A percentile compares a stretch with the other conserved stretches of the same genome.
phyloP scores from a whole-genome alignment of 1,140 invertebrate species.

The Carcinoscorpius rotundicauda region DNA sequence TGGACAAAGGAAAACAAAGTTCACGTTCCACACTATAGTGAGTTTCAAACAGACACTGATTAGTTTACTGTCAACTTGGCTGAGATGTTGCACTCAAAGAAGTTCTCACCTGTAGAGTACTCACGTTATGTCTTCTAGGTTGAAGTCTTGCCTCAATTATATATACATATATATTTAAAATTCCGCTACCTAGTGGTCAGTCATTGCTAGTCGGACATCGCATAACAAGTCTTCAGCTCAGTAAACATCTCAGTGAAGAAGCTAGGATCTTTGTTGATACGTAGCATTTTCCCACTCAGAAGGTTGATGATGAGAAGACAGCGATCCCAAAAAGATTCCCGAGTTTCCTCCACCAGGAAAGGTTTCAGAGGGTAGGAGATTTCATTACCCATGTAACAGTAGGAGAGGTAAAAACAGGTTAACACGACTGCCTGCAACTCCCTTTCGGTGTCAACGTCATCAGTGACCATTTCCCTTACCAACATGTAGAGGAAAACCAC shows the following conservation, averaged over 20 bases:
- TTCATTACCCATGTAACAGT: slow-evolving; percentile 91
- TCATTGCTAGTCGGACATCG: background rate
- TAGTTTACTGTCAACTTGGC: too few species aligned
- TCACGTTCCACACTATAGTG: too few species aligned
- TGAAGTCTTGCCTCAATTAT: too few species aligned
- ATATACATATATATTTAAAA: too few species aligned
- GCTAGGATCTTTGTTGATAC: slow-evolving; percentile 93
- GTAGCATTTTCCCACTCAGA: slow-evolving; percentile 86
- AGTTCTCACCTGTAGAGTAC: too few species aligned
- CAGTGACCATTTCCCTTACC: slow-evolving; percentile 62
- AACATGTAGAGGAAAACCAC: slow-evolving; percentile 99
- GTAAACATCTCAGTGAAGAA: slow-evolving; percentile 99
- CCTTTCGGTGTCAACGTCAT: slow-evolving; percentile 65
- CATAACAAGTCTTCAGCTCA: slow-evolving; percentile 79
- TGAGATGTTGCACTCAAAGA: too few species aligned
- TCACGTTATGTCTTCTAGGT: too few species aligned
- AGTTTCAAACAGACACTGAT: too few species aligned
- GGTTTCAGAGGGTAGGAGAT: slow-evolving; percentile 99
- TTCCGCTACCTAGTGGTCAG: too few species aligned
- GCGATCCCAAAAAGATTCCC: slow-evolving; percentile 95
- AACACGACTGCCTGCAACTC: slow-evolving; percentile 92
- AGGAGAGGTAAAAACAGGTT: slow-evolving; percentile 94
- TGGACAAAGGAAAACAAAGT: too few species aligned
- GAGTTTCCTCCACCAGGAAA: slow-evolving; percentile 84
- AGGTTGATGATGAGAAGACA: slow-evolving; percentile 84